A percentile compares a stretch with the other conserved stretches of the same genome.
phyloP scores from a whole-genome alignment of 1,140 invertebrate species.

The Lasioglossum baleicum region DNA sequence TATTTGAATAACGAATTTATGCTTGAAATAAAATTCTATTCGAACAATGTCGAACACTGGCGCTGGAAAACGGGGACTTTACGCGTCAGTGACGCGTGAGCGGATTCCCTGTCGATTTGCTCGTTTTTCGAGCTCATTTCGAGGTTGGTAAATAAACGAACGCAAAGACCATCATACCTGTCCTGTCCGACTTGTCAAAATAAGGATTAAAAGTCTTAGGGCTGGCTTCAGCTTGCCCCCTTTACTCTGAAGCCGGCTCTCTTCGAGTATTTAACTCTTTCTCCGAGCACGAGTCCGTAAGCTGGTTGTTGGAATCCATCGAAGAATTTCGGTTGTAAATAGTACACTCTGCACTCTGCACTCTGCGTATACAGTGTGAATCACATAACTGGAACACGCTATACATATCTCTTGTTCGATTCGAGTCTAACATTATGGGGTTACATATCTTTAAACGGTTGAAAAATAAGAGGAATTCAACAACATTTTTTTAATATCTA shows the following conservation, averaged over 20 bases:
- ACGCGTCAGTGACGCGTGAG: constrained; percentile 36
- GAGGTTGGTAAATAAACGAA: constrained; percentile 50
- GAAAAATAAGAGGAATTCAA: too few relatives aligned
- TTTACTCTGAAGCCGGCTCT: neutral
- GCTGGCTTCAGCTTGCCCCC: constrained; percentile 49
- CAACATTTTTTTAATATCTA: neutral
- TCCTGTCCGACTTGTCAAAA: constrained; percentile 75
- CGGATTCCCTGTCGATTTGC: constrained; percentile 38
- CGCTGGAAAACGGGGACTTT: constrained; percentile 15
- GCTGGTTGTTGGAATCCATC: constrained; percentile 18
- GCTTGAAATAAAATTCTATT: too few relatives aligned
- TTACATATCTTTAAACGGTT: too few relatives aligned
- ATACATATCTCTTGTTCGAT: neutral
- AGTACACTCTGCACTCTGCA: neutral
- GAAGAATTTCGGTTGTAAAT: constrained; percentile 29
- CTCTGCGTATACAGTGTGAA: neutral
- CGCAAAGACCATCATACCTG: constrained; percentile 68
- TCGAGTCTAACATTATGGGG: neutral
- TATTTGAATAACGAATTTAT: too few relatives aligned
- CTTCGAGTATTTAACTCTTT: constrained; percentile 21
- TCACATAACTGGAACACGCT: neutral
- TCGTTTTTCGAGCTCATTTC: constrained; percentile 41
- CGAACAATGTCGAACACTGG: neutral
- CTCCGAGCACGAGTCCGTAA: neutral
- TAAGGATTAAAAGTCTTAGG: constrained; percentile 75